Percentiles rank a stretch among this genome's conserved stretches.
These are phyloP conservation scores for Lacerta agilis DNA, from an alignment of 2,797 vertebrate species.

Conservation along the genomic window DNA sequence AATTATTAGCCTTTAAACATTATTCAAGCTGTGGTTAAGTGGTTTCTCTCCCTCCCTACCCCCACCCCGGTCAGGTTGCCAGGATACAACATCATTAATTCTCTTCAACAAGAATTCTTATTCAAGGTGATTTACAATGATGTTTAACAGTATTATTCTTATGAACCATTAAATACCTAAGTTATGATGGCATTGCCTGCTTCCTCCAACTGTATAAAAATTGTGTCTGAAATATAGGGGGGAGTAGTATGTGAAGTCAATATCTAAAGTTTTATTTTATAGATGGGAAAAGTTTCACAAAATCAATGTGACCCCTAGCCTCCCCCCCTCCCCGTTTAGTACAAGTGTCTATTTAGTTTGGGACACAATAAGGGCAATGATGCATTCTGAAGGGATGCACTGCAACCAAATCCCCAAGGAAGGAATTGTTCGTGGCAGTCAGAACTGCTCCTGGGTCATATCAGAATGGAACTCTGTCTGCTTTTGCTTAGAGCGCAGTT, in stretches of 20 bases:
- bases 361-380: background rate
- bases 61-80: background rate
- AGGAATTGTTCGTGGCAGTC: background rate
- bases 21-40: background rate
- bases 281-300: background rate
- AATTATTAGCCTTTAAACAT: background rate
- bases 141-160: background rate
- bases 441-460: background rate
- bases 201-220: background rate
- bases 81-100: conserved; percentile 5
- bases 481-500: background rate
- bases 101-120: background rate
- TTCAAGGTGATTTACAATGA: background rate
- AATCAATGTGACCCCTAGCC: background rate
- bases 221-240: background rate
- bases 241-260: too few species aligned
- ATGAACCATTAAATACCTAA: background rate
- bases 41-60: too few species aligned
- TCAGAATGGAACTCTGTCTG: background rate
- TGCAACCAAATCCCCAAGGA: background rate
- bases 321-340: background rate
- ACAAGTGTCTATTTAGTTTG: background rate
- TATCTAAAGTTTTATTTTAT: background rate
- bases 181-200: background rate
- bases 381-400: background rate